Evolutionary conservation across 2,888 invertebrate species (phyloP).

Genomic region (Prosopocoilus inquinatus): DNA sequence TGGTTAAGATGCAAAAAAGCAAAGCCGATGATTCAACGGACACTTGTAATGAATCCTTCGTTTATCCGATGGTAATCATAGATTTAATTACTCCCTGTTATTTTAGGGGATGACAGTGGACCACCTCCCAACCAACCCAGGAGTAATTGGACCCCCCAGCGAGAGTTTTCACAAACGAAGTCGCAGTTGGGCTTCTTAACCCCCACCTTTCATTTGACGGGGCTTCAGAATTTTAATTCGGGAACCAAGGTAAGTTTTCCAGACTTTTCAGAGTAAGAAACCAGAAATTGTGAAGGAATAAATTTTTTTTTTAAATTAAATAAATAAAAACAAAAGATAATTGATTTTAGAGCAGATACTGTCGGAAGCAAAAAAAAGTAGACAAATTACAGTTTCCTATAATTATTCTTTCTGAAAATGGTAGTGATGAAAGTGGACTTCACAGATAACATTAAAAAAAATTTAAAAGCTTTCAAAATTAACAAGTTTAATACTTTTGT

Average conservation of each 20-base stretch:
- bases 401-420: too few relatives aligned
- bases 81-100: not conserved
- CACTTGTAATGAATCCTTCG: constrained; percentile 21
- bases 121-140: constrained; percentile 40
- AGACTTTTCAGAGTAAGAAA: not conserved
- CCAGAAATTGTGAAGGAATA: not conserved
- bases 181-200: constrained; percentile 49
- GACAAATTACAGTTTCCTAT: too few relatives aligned
- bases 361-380: too few relatives aligned
- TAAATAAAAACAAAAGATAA: too few relatives aligned
- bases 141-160: constrained; percentile 35
- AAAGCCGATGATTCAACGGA: constrained; percentile 19
- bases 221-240: constrained; percentile 46
- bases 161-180: constrained; percentile 29
- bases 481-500: too few relatives aligned
- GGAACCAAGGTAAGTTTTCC: constrained; percentile 42
- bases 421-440: too few relatives aligned
- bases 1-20: constrained; percentile 3
- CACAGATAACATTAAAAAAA: too few relatives aligned
- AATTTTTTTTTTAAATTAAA: not conserved
- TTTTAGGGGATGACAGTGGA: constrained; percentile 39
- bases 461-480: too few relatives aligned
- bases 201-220: constrained; percentile 51
- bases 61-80: not conserved
- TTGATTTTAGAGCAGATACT: too few relatives aligned